Percentiles rank a stretch among this genome's conserved stretches.
Conservation (phyloP, 2,113 vertebrate species). For the Tretioscincus oriximinensis region DNA sequence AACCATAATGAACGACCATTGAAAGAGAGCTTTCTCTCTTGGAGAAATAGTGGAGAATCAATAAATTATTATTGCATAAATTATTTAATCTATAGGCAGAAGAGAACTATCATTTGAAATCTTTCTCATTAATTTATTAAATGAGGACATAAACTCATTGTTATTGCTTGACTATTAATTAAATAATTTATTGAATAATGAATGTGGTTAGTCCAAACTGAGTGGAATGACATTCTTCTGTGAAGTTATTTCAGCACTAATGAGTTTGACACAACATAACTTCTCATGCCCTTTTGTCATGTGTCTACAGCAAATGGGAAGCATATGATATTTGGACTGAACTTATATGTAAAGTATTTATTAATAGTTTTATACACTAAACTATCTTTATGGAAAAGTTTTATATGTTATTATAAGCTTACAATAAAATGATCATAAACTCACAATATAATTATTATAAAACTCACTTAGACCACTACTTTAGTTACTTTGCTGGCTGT, state of each 20-base stretch:
- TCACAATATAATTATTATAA: not conserved
- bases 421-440: not conserved
- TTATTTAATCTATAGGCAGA: slow-evolving; percentile 66
- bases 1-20: slow-evolving; percentile 56
- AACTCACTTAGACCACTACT: not conserved
- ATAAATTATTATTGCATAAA: slow-evolving; percentile 69
- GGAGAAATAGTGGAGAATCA: slow-evolving; percentile 55
- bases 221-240: slow-evolving; percentile 49
- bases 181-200: slow-evolving; percentile 69
- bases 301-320: slow-evolving; percentile 36
- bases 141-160: slow-evolving; percentile 48
- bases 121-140: slow-evolving; percentile 66
- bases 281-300: slow-evolving; percentile 45
- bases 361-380: slow-evolving; percentile 16
- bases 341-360: slow-evolving; percentile 25
- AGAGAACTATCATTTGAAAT: slow-evolving; percentile 54
- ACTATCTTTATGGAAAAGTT: not conserved
- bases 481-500: not conserved
- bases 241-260: slow-evolving; percentile 46
- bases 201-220: slow-evolving; percentile 49
- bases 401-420: not conserved
- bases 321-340: not conserved
- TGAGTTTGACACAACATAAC: slow-evolving; percentile 50
- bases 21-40: slow-evolving; percentile 61
- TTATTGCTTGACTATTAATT: slow-evolving; percentile 62